These are phyloP conservation scores for Aptenodytes forsteri DNA, from an alignment of 2,113 vertebrate genomes.

Conservation along the genomic window DNA sequence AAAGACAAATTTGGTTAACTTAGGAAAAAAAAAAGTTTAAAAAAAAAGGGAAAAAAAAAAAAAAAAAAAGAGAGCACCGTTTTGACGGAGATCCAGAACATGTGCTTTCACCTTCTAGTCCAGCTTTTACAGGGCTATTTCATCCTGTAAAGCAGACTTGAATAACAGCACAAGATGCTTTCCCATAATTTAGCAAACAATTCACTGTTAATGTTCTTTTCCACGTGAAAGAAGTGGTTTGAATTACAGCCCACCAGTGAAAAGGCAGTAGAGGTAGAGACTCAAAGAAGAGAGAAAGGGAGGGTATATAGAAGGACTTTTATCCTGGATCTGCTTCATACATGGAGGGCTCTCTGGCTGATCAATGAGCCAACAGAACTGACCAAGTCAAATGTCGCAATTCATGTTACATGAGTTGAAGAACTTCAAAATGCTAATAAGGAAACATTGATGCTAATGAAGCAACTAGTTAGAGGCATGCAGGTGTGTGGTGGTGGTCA, in stretches of 20 bases:
- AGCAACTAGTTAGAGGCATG: slow-evolving; percentile 78
- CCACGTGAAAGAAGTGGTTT: background rate
- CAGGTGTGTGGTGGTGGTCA: slow-evolving; percentile 85
- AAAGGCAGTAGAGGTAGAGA: background rate
- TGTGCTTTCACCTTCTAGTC: background rate
- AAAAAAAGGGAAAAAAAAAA: background rate
- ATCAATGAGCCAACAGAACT: slow-evolving; percentile 43
- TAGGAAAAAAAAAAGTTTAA: background rate
- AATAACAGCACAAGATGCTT: background rate
- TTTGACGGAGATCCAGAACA: slow-evolving; percentile 80
- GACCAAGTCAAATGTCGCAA: slow-evolving; percentile 12
- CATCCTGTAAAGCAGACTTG: background rate
- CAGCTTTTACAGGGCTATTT: background rate
- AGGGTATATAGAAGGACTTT: background rate
- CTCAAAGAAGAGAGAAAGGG: background rate
- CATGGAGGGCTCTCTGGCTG: slow-evolving; percentile 2
- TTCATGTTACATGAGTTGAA: slow-evolving; percentile 55
- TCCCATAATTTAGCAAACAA: background rate
- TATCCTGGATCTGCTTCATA: slow-evolving; percentile 79
- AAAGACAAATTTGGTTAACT: slow-evolving; percentile 53
- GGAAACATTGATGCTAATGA: slow-evolving; percentile 59
- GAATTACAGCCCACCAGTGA: background rate
- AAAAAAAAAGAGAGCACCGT: background rate
- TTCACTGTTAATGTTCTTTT: background rate
- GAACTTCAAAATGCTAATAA: slow-evolving; percentile 51